phyloP scores from a whole-genome alignment of 2,113 vertebrate species.

The Chiloscyllium plagiosum region DNA sequence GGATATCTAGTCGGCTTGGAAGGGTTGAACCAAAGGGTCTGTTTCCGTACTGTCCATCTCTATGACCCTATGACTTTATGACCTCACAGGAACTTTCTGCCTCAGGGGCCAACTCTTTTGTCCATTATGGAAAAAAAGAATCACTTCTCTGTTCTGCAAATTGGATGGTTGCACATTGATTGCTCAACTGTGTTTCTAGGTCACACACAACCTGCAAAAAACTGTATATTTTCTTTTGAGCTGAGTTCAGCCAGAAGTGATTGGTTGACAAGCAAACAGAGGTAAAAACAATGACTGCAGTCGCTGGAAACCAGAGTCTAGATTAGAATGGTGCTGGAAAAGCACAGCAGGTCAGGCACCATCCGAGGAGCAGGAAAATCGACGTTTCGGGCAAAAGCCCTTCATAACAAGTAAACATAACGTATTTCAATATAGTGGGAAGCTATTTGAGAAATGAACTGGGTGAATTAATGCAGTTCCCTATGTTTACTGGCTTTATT shows the following conservation, averaged over 20 bases:
- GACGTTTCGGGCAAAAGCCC: too few relatives aligned
- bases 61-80: too few relatives aligned
- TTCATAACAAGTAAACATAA: not conserved
- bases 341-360: too few relatives aligned
- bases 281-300: too few relatives aligned
- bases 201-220: not conserved
- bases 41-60: too few relatives aligned
- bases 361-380: too few relatives aligned
- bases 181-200: not conserved
- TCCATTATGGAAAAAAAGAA: not conserved
- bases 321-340: too few relatives aligned
- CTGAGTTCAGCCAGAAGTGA: not conserved
- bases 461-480: slow-evolving; percentile 3
- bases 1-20: too few relatives aligned
- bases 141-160: not conserved
- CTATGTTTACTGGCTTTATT: not conserved
- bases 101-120: not conserved
- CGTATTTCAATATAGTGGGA: not conserved
- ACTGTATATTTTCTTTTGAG: not conserved
- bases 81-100: not conserved
- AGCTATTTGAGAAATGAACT: not conserved
- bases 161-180: not conserved
- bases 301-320: too few relatives aligned
- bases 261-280: not conserved
- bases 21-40: too few relatives aligned